Evolutionary conservation across 1,140 invertebrate species (phyloP).

Genomic region (Coelopa frigida): DNA sequence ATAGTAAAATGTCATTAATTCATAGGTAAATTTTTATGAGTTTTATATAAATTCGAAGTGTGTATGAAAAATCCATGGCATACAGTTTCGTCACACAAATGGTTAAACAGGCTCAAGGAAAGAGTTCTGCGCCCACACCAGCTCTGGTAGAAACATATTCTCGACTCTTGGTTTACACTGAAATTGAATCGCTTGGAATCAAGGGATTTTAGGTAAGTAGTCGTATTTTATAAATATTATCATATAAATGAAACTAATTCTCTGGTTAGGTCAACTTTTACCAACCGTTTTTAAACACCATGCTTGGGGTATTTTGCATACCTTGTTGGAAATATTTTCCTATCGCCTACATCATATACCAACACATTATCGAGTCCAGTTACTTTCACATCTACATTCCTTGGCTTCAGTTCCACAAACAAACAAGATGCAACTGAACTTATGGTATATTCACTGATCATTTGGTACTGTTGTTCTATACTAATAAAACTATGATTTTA

Average conservation of each 20-base stretch:
- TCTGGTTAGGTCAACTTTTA: conserved; percentile 66
- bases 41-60: too few relatives aligned
- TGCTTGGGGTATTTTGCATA: conserved; percentile 91
- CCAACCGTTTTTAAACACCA: conserved; percentile 87
- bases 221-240: background rate
- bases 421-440: conserved; percentile 89
- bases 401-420: conserved; percentile 84
- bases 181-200: conserved; percentile 94
- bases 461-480: too few relatives aligned
- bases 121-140: conserved; percentile 73
- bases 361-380: conserved; percentile 86
- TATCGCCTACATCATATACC: conserved; percentile 94
- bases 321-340: conserved; percentile 92
- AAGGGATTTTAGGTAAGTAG: conserved; percentile 87
- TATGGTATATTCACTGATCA: too few relatives aligned
- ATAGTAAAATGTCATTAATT: conserved; percentile 97
- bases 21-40: too few relatives aligned
- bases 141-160: conserved; percentile 94
- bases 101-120: conserved; percentile 54
- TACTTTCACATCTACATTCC: conserved; percentile 82
- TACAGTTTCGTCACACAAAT: conserved; percentile 39
- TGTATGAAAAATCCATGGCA: too few relatives aligned
- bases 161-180: conserved; percentile 85
- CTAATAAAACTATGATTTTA: too few relatives aligned
- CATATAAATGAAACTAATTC: conserved; percentile 18